phyloP scores from a whole-genome alignment of 2,888 invertebrate genomes.

The Acholoe squamosa region DNA sequence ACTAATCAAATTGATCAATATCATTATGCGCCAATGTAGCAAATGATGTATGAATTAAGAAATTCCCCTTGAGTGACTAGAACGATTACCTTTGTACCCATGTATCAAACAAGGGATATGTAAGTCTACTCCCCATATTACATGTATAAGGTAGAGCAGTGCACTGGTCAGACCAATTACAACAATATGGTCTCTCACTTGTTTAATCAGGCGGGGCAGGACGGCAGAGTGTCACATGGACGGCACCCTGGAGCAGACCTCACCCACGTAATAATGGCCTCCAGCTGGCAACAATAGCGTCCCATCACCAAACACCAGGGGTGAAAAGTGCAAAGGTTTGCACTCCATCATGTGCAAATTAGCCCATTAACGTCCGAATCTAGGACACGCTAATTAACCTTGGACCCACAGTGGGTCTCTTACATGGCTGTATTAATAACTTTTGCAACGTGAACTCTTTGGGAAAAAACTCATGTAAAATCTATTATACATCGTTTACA shows the following conservation, averaged over 20 bases:
- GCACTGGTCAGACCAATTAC: conserved; percentile 33
- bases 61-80: no score
- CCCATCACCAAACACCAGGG: neutral
- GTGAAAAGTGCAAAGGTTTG: conserved; percentile 36
- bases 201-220: conserved; percentile 27
- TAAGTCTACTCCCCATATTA: no score
- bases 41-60: no score
- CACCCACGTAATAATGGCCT: neutral
- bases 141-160: neutral
- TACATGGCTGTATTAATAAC: no score
- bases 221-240: neutral
- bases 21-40: no score
- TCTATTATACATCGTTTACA: no score
- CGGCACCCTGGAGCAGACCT: neutral
- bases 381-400: neutral
- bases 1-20: no score
- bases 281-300: neutral
- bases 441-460: no score
- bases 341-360: conserved; percentile 16
- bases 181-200: conserved; percentile 14
- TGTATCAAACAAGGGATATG: no score
- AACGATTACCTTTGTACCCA: no score
- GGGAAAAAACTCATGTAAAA: no score
- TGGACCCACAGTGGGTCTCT: no score
- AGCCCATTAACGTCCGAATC: conserved; percentile 27